Base-by-base conservation (phyloP, 2,797 vertebrate species). In the Harpagifer antarcticus region DNA sequence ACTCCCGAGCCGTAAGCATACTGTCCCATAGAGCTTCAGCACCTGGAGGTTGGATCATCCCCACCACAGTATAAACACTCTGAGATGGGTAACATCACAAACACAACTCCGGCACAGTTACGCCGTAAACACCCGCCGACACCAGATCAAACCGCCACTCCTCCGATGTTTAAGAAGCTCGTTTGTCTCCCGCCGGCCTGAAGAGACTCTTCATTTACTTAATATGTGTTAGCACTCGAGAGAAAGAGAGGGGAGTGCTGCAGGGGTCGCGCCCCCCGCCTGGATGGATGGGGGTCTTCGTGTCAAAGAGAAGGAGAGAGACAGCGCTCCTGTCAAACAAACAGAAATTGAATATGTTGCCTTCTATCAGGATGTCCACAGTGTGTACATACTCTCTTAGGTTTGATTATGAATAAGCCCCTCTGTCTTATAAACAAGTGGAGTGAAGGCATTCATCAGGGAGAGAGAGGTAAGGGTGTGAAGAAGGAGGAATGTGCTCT, bases 251-350 rank as follows among this genome's bases (percentile, higher is more conserved):
- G 94, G 92, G 93, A 96, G 96, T 94, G 95, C 94, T 95, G 95
- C 92, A 91, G 88, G 94, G 96, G 96, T 97, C 96, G 90, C 88
- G 96, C 94, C 96, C 96, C 94, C 85, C 73, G 89, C 92, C 88
- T 95, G 95, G 95, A 97, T 96, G 96, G 96, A 97, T 96, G 96
- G 95, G 95, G 96, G 96, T 96, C 95, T 97, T 96, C 96, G 95
- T 95, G 94, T 96, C 94, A 93, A 92, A 81, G 92, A 92, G 94
- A 93, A 94, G 95, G 93, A 97, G 95, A 96, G 95, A 96, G 95
- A 96, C 94, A 96, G 96, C 95, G 91, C 94, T 96, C 95, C 95
- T 98, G 97, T 98, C 97, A 98, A 98, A 98, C 98, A 98, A 96
- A 96, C 94, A 96, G 95, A 96, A 97, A 97, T 97, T 95, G 94